A percentile compares a stretch with the other conserved stretches of the same genome.
phyloP scores from a whole-genome alignment of 2,113 vertebrate genomes.

The Istiophorus platypterus region DNA sequence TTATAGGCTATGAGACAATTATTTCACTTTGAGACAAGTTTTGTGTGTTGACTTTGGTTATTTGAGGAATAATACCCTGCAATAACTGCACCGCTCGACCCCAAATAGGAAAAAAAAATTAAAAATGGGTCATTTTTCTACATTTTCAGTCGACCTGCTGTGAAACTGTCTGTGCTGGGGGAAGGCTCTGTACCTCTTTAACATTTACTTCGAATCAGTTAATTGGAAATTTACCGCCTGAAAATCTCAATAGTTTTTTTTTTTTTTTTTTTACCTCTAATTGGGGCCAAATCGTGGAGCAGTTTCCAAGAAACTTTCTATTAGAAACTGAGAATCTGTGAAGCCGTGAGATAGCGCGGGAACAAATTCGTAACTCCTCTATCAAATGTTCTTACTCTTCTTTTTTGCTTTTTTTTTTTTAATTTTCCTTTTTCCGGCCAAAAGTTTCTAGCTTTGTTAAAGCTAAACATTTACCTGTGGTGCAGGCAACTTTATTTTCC shows the following conservation, averaged over 20 bases:
- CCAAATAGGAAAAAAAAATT: no score
- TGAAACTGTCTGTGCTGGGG: neutral
- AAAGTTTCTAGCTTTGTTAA: neutral
- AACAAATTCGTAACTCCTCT: no score
- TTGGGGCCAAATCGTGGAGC: neutral
- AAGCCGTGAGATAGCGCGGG: no score
- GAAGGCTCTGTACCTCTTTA: no score
- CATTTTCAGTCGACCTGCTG: neutral
- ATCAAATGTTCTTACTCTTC: no score
- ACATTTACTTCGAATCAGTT: neutral
- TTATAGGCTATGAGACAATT: neutral
- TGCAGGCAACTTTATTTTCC: no score
- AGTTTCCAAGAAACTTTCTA: no score
- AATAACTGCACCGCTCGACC: neutral
- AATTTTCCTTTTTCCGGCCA: no score
- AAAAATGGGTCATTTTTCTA: no score
- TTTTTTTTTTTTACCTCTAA: neutral
- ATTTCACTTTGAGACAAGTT: neutral
- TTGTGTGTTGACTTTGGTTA: neutral
- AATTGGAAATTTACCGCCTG: neutral
- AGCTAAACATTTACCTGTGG: neutral
- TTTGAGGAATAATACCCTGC: neutral
- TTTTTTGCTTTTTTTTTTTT: no score
- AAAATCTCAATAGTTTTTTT: neutral
- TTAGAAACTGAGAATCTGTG: no score